A percentile compares a stretch with the other conserved stretches of the same genome.
Conservation (phyloP, 2,113 vertebrate genomes). For the Siniperca knerii region DNA sequence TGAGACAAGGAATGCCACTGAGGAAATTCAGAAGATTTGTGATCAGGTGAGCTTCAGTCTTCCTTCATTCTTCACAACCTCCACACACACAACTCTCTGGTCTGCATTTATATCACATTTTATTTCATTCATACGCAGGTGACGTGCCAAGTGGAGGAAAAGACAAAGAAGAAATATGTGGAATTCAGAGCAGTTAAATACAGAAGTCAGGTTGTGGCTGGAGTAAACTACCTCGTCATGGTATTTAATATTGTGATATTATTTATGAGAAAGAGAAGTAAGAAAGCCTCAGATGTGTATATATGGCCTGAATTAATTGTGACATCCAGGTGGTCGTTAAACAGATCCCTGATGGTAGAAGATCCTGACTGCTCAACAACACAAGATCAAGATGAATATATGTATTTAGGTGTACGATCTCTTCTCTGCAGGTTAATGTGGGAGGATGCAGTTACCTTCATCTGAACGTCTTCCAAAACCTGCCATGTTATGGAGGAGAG, state of each 20-base stretch:
- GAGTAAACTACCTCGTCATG: slow-evolving; percentile 1
- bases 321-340: background rate
- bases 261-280: background rate
- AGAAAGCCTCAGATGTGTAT: background rate
- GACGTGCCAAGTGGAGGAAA: background rate
- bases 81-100: background rate
- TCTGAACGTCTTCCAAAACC: background rate
- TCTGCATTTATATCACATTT: background rate
- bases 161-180: background rate
- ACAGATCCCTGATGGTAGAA: background rate
- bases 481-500: background rate
- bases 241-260: background rate
- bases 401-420: background rate
- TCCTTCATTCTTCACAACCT: background rate
- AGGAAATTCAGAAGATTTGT: background rate
- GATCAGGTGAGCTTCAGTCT: slow-evolving; percentile 14
- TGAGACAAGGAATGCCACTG: background rate
- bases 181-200: background rate
- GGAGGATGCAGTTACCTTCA: background rate
- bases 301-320: background rate
- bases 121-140: background rate
- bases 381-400: background rate
- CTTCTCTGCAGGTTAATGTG: background rate
- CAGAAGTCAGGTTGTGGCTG: background rate
- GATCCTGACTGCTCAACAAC: background rate